phyloP scores from a whole-genome alignment of 2,888 invertebrate species.

The Endomychus coccineus region DNA sequence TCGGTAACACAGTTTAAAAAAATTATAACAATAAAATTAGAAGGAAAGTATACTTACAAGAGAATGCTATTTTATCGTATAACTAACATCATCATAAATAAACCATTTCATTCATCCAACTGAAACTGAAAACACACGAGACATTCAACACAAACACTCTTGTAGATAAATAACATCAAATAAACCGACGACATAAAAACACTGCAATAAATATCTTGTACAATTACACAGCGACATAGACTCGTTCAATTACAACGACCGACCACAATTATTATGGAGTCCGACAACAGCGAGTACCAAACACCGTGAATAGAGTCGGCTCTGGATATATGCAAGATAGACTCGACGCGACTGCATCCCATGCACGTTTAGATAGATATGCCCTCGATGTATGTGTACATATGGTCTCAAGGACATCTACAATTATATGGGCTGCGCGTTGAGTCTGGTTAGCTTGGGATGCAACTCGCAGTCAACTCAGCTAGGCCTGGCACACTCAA shows the following conservation, averaged over 20 bases:
- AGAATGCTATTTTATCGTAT: too few species aligned
- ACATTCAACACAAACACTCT: slow-evolving; percentile 21
- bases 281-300: not conserved
- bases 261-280: not conserved
- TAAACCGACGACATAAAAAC: slow-evolving; percentile 20
- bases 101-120: slow-evolving; percentile 17
- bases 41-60: slow-evolving; percentile 4
- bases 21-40: too few species aligned
- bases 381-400: slow-evolving; percentile 32
- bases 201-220: slow-evolving; percentile 19
- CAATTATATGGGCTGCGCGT: slow-evolving; percentile 32
- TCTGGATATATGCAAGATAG: slow-evolving; percentile 9
- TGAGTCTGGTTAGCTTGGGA: too few species aligned
- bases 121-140: slow-evolving; percentile 8
- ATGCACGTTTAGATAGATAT: slow-evolving; percentile 26
- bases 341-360: slow-evolving; percentile 9
- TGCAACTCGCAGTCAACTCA: too few species aligned
- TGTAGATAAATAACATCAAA: slow-evolving; percentile 26
- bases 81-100: slow-evolving; percentile 10
- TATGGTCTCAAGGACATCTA: slow-evolving; percentile 39
- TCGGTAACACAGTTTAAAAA: too few species aligned
- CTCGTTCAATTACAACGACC: slow-evolving; percentile 9
- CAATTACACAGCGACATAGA: slow-evolving; percentile 21
- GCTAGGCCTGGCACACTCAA: too few species aligned
- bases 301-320: slow-evolving; percentile 1